Conservation (phyloP, 2,888 invertebrate species). For the Rotaria macrura region DNA sequence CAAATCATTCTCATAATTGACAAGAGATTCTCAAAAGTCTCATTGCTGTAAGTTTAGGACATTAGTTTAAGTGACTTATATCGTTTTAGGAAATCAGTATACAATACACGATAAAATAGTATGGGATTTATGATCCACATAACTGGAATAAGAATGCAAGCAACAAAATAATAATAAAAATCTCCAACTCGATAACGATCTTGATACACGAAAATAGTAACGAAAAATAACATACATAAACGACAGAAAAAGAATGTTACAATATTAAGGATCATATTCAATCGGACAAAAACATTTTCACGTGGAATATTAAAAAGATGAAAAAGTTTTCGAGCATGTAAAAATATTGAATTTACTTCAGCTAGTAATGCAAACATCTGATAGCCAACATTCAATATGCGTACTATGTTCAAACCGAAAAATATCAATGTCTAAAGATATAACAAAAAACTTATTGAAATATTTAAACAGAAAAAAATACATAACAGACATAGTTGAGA, state of each 20-base stretch:
- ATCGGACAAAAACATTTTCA: conserved; percentile 32
- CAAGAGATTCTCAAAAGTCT: background rate
- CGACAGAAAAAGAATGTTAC: conserved; percentile 43
- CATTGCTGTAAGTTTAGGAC: background rate
- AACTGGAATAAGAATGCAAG: conserved; percentile 38
- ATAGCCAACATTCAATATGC: conserved; percentile 41
- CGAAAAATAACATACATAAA: conserved; percentile 37
- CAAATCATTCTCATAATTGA: background rate
- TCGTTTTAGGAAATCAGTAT: conserved; percentile 41
- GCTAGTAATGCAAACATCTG: conserved; percentile 44
- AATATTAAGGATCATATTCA: conserved; percentile 7
- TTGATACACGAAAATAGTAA: conserved; percentile 39
- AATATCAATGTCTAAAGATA: background rate
- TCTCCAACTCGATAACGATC: conserved; percentile 38
- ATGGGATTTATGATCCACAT: conserved; percentile 41
- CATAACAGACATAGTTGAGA: too few relatives aligned
- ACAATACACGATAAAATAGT: conserved; percentile 44
- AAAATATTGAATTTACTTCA: conserved; percentile 48
- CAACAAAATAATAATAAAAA: conserved; percentile 38
- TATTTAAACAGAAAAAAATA: too few relatives aligned
- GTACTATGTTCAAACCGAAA: background rate
- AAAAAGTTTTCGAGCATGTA: conserved; percentile 47
- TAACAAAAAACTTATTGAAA: too few relatives aligned
- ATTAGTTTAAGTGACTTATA: conserved; percentile 18
- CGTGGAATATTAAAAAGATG: conserved; percentile 42